A percentile compares a stretch with the other conserved stretches of the same genome.
Conservation (phyloP, 2,113 vertebrate species). For the Chrysochloris asiatica region DNA sequence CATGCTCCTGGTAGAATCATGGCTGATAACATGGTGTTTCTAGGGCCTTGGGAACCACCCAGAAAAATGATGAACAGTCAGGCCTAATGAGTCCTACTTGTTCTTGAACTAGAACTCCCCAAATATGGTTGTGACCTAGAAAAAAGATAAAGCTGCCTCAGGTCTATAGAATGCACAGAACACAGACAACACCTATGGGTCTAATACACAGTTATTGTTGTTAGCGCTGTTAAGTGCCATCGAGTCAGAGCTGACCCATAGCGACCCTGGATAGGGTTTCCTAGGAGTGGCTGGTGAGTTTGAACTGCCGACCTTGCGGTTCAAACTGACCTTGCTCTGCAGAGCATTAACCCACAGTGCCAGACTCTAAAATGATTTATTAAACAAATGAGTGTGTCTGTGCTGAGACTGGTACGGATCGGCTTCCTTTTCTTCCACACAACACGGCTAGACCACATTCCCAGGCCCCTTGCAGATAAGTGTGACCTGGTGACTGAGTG, state of each 20-base stretch:
- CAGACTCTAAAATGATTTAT: not conserved
- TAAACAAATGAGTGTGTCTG: not conserved
- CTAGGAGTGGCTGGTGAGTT: no score
- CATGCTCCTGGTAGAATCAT: not conserved
- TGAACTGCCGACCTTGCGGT: no score
- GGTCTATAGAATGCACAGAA: not conserved
- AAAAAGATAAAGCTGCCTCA: conserved; percentile 2
- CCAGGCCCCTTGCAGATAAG: not conserved
- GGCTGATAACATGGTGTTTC: not conserved
- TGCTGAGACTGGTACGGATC: not conserved
- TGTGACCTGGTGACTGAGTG: not conserved
- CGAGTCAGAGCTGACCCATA: no score
- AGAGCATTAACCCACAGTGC: no score
- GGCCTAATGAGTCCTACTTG: not conserved
- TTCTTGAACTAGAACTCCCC: not conserved
- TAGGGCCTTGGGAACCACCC: not conserved
- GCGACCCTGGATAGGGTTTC: no score
- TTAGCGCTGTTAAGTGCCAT: no score
- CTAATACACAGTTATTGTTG: not conserved
- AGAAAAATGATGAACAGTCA: not conserved
- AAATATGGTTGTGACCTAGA: conserved; percentile 32
- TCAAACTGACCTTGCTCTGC: no score
- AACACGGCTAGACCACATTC: conserved; percentile 1
- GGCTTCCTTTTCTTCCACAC: not conserved
- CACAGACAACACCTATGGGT: not conserved